A percentile compares a stretch with the other conserved stretches of the same genome.
These are phyloP conservation scores for Micromesistius poutassou DNA, from an alignment of 2,797 vertebrate genomes.

Conservation along the genomic window DNA sequence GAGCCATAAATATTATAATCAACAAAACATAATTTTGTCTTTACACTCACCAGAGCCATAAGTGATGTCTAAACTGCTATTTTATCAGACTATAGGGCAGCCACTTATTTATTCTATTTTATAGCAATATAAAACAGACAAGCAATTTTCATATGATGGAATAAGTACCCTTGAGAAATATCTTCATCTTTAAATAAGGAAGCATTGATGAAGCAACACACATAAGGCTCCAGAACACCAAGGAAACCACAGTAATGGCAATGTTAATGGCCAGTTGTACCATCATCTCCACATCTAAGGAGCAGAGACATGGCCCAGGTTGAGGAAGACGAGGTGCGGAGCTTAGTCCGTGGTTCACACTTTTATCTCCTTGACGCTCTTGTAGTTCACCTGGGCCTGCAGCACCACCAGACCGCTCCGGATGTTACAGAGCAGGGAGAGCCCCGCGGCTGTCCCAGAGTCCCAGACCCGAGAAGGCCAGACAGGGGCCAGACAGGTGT, in stretches of 20 bases:
- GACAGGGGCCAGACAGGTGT: conserved; percentile 49
- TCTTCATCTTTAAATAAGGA: background rate
- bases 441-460: conserved; percentile 55
- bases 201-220: conserved; percentile 22
- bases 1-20: background rate
- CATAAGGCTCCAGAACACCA: conserved; percentile 73
- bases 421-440: conserved; percentile 71
- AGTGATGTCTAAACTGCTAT: background rate
- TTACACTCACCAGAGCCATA: background rate
- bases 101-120: background rate
- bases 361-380: conserved; percentile 16
- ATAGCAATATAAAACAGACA: background rate
- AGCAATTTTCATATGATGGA: background rate
- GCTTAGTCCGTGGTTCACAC: conserved; percentile 13
- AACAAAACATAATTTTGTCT: background rate
- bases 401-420: conserved; percentile 62
- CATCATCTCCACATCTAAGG: conserved; percentile 73
- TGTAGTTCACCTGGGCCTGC: conserved; percentile 48
- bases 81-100: background rate
- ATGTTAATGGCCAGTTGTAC: conserved; percentile 63
- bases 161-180: background rate
- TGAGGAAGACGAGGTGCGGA: conserved; percentile 13
- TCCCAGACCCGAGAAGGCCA: conserved; percentile 69
- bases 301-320: conserved; percentile 44
- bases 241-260: conserved; percentile 69